Percentiles rank a stretch among this genome's conserved stretches.
phyloP scores from a whole-genome alignment of 2,797 vertebrate species.

The Labroides dimidiatus region DNA sequence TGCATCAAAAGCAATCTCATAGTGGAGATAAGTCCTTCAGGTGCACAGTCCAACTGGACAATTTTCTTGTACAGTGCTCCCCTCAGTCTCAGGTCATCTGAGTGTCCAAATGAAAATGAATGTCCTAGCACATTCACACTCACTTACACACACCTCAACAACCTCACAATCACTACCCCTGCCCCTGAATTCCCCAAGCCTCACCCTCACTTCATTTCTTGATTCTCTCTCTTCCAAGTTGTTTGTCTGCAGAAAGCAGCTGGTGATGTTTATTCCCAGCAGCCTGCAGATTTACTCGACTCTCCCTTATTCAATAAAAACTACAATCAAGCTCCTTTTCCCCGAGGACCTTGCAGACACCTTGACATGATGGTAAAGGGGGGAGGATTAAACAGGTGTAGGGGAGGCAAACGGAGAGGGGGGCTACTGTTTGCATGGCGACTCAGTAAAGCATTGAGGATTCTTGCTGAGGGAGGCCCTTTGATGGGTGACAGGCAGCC shows the following conservation, averaged over 20 bases:
- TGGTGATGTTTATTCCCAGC: constrained; percentile 31
- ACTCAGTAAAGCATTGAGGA: constrained; percentile 53
- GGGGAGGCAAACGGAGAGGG: background rate
- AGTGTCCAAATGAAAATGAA: constrained; percentile 66
- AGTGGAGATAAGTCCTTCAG: constrained; percentile 33
- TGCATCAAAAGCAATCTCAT: constrained; percentile 51
- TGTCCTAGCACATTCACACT: constrained; percentile 22
- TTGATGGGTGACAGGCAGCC: constrained; percentile 59
- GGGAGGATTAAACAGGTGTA: background rate
- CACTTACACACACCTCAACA: background rate
- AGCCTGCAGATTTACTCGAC: constrained; percentile 35
- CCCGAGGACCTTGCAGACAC: constrained; percentile 7
- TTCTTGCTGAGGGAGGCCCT: constrained; percentile 68
- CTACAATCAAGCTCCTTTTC: constrained; percentile 28
- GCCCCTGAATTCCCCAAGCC: constrained; percentile 27
- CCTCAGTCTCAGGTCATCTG: constrained; percentile 9
- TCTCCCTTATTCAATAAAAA: constrained; percentile 50
- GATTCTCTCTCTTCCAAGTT: constrained; percentile 48
- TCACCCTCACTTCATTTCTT: constrained; percentile 53
- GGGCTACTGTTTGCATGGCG: constrained; percentile 41
- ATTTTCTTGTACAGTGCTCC: constrained; percentile 33
- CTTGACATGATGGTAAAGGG: background rate
- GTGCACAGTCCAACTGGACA: constrained; percentile 56
- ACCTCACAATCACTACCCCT: constrained; percentile 39
- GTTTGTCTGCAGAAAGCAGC: constrained; percentile 58